Evolutionary conservation across 92 coral and sea anemone genomes (phyloP), one percentile per base, ranked within the genome.

Genomic region (Heliopora coerulea): DNA sequence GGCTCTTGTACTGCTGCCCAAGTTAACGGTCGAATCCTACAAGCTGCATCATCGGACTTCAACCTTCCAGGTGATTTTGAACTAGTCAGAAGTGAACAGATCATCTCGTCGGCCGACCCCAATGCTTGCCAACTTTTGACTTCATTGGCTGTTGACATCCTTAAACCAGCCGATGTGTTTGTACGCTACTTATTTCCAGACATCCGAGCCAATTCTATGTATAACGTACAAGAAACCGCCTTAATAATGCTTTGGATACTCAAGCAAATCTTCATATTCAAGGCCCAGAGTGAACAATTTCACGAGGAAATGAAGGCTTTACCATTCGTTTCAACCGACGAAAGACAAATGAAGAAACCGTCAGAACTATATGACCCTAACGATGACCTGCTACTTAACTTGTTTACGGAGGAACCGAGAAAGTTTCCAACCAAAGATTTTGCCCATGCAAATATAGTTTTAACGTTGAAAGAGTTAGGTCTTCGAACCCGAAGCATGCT

Each of bases 181-280:
- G 73, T 89, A 21, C 86, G 85, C 41, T 89, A 87, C 62, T 83
- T 92, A 17, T 92, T 92, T 72, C 97, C 97, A 7, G 80, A 87
- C 76, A 80, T 92, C 64, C 81, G 81, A 20, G 74, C 77, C 35
- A 86, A 83, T 46, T 79, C 65, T 20, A 76, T 89, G 49, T 92
- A 92, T 65, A 66, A 83, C 58, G 59, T 84, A 74, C 80, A 82
- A 24, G 87, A 92, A 68, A 87, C 91, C 23, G 78, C 96, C 14
- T 82, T 74, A n/a, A 70, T 92, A 33, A 92, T 92, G 97, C 79
- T 86, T 34, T 92, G 96, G 96, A 91, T 92, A 31, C 80, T 92
- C 35, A 88, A 80, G 59, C 83, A 96, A 52, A 86, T 90, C 13
- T 90, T 91, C 21, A 90, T 84, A 0, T 78, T 92, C 41, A 89